Percentiles rank a stretch among this genome's conserved stretches.
These are phyloP conservation scores for Helicoverpa assulta DNA, from an alignment of 2,888 invertebrate species.

Conservation along the genomic window DNA sequence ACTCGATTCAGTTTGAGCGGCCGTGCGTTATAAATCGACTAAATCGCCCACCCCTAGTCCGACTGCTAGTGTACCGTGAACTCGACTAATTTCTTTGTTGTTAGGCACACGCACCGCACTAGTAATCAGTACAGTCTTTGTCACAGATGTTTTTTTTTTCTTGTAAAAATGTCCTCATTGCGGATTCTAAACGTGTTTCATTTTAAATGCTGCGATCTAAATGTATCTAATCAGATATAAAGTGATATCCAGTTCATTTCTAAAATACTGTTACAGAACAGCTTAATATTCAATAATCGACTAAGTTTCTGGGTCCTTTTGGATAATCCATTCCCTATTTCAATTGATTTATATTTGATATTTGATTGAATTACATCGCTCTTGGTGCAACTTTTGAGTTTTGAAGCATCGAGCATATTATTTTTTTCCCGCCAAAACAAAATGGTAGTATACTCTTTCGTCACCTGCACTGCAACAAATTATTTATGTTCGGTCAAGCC, in stretches of 20 bases:
- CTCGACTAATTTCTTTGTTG: slow-evolving; percentile 66
- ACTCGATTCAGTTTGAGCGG: slow-evolving; percentile 84
- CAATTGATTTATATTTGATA: no score
- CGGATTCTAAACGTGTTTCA: slow-evolving; percentile 12
- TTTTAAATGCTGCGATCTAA: not conserved
- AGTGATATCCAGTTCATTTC: not conserved
- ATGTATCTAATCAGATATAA: not conserved
- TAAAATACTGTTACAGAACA: no score
- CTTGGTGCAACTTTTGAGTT: not conserved
- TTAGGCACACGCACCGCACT: slow-evolving; percentile 59
- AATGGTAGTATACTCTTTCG: not conserved
- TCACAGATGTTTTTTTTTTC: slow-evolving; percentile 30
- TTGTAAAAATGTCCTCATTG: slow-evolving; percentile 20
- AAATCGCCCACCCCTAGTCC: slow-evolving; percentile 61
- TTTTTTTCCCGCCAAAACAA: not conserved
- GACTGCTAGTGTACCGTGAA: slow-evolving; percentile 62
- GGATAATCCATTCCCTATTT: no score
- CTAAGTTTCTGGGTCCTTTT: no score
- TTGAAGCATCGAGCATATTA: not conserved
- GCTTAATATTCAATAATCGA: no score
- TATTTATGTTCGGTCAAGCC: slow-evolving; percentile 67
- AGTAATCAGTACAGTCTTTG: slow-evolving; percentile 54
- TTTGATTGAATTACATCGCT: no score
- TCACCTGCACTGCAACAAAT: slow-evolving; percentile 59
- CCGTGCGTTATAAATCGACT: slow-evolving; percentile 76